Evolutionary conservation across 1,140 invertebrate species (phyloP).

Genomic region (Drosophila bocqueti): DNA sequence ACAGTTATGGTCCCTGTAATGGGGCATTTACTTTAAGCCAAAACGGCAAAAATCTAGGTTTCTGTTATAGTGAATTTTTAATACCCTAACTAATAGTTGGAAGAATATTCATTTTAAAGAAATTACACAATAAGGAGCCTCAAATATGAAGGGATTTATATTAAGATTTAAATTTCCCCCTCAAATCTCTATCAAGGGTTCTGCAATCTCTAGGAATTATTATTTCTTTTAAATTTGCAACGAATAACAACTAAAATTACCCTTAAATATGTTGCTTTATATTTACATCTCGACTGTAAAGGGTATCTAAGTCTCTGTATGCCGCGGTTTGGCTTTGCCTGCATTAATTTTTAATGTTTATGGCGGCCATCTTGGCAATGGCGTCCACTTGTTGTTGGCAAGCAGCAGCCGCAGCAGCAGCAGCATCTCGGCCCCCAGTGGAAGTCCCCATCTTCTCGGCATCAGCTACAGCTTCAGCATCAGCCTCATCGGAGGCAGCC

Average conservation of each 20-base stretch:
- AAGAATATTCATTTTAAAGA: no score
- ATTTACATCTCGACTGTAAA: background rate
- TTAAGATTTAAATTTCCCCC: no score
- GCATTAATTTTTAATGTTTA: constrained; percentile 74
- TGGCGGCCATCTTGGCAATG: constrained; percentile 83
- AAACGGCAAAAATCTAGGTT: constrained; percentile 24
- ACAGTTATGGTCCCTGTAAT: constrained; percentile 64
- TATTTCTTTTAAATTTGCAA: background rate
- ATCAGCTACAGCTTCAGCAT: constrained; percentile 28
- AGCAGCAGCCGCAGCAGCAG: constrained; percentile 32
- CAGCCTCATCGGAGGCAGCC: constrained; percentile 46
- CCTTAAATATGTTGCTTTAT: no score
- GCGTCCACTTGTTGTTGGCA: constrained; percentile 75
- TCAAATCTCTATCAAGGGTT: background rate
- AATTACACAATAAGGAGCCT: no score
- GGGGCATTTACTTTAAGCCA: constrained; percentile 8
- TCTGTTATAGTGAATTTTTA: background rate
- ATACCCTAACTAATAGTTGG: constrained; percentile 2
- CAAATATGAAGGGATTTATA: no score
- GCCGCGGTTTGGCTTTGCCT: background rate
- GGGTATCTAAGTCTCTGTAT: constrained; percentile 7
- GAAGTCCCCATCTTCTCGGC: constrained; percentile 36
- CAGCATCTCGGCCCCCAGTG: constrained; percentile 13
- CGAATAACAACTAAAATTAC: background rate
- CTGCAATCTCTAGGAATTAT: background rate